Percentiles rank a stretch among this genome's conserved stretches.
These are phyloP conservation scores for Riparia riparia DNA, from an alignment of 2,113 vertebrate genomes.

Conservation along the genomic window DNA sequence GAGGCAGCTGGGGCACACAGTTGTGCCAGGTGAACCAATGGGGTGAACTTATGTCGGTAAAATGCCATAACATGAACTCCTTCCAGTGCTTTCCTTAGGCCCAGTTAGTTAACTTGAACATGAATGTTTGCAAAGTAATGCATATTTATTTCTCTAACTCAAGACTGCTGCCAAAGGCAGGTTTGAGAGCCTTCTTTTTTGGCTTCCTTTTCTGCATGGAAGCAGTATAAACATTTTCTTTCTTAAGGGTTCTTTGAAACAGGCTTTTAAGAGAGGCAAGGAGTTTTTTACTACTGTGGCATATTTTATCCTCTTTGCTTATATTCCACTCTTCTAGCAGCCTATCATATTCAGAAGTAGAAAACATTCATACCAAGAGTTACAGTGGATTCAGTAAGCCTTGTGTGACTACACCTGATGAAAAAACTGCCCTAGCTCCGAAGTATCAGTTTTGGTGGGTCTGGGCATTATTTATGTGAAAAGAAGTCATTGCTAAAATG, in stretches of 20 bases:
- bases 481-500: background rate
- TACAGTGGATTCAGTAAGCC: background rate
- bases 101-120: background rate
- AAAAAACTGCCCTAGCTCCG: background rate
- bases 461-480: background rate
- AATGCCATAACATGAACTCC: background rate
- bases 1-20: background rate
- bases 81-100: background rate
- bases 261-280: background rate
- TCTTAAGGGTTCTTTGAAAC: background rate
- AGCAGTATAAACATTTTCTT: background rate
- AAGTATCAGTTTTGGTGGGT: background rate
- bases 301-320: background rate
- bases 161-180: background rate
- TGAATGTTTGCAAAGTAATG: background rate
- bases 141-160: background rate
- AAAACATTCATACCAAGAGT: background rate
- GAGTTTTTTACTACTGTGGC: background rate
- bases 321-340: background rate
- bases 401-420: background rate
- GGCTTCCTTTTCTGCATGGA: background rate
- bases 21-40: background rate
- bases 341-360: background rate
- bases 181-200: background rate
- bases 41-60: background rate